These are phyloP conservation scores for Rana temporaria DNA, from an alignment of 2,113 vertebrate genomes.

Conservation along the genomic window DNA sequence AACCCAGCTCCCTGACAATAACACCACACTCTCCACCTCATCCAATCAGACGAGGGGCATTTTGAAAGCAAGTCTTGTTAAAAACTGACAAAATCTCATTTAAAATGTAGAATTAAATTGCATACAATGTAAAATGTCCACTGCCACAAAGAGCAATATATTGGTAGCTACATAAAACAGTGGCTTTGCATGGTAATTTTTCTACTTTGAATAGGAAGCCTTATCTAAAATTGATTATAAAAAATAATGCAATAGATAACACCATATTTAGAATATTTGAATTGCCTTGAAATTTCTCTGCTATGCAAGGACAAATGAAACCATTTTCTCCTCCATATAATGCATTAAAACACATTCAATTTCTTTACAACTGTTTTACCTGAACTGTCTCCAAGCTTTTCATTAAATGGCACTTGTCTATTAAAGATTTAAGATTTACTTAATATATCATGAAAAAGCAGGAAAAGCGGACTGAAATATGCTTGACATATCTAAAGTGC, in stretches of 20 bases:
- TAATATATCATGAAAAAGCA: constrained; percentile 63
- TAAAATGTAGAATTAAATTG: no score
- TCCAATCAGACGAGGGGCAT: no score
- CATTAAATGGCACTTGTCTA: constrained; percentile 58
- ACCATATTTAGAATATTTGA: constrained; percentile 49
- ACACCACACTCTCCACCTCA: no score
- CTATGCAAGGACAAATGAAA: constrained; percentile 45
- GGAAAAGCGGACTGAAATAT: constrained; percentile 69
- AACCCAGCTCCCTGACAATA: no score
- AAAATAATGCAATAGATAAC: constrained; percentile 32
- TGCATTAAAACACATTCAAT: constrained; percentile 44
- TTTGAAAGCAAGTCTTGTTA: no score
- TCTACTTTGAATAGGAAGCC: constrained; percentile 19
- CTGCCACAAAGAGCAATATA: no score
- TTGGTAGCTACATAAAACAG: background rate
- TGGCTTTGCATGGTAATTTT: background rate
- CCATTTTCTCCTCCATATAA: constrained; percentile 34
- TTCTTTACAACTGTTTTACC: constrained; percentile 55
- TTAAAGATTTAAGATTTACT: constrained; percentile 69
- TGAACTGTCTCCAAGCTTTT: constrained; percentile 58
- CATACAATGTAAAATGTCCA: no score
- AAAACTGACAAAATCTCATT: no score
- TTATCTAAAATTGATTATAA: constrained; percentile 40
- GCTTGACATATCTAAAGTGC: constrained; percentile 66
- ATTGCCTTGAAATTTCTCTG: constrained; percentile 51